Evolutionary conservation across 2,113 vertebrate species (phyloP).

Genomic region (Haliaeetus leucogaster): DNA sequence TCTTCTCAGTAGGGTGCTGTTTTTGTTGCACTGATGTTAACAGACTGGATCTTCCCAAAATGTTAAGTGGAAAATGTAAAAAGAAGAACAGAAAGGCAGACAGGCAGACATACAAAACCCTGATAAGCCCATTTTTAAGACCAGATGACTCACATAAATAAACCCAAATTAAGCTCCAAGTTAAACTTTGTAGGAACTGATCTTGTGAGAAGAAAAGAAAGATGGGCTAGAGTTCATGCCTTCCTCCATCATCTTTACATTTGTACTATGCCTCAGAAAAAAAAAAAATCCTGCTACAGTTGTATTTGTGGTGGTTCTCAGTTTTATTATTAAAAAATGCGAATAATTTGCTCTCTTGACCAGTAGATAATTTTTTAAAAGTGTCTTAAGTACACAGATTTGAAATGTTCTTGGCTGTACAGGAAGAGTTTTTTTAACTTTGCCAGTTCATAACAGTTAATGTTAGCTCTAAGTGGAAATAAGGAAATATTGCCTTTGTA

Average conservation of each 20-base stretch:
- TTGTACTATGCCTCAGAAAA: background rate
- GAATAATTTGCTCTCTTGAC: background rate
- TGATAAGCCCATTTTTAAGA: background rate
- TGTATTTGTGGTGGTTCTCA: background rate
- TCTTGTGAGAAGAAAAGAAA: background rate
- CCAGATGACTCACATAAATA: background rate
- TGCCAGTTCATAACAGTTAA: background rate
- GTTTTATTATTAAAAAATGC: background rate
- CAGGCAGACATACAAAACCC: background rate
- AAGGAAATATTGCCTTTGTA: background rate
- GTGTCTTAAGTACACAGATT: background rate
- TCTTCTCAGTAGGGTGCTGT: background rate
- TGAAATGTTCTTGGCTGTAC: background rate
- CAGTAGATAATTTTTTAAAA: background rate
- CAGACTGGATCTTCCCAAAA: background rate
- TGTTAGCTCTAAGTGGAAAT: background rate
- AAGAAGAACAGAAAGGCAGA: background rate
- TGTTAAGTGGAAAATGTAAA: background rate
- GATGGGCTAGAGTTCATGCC: background rate
- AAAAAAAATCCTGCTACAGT: background rate
- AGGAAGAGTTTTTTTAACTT: background rate
- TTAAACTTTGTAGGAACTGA: background rate
- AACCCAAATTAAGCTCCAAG: background rate
- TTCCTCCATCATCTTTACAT: background rate
- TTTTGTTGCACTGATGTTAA: background rate